These are phyloP conservation scores for Elachura formosa DNA, from an alignment of 2,113 vertebrate genomes.

Conservation along the genomic window DNA sequence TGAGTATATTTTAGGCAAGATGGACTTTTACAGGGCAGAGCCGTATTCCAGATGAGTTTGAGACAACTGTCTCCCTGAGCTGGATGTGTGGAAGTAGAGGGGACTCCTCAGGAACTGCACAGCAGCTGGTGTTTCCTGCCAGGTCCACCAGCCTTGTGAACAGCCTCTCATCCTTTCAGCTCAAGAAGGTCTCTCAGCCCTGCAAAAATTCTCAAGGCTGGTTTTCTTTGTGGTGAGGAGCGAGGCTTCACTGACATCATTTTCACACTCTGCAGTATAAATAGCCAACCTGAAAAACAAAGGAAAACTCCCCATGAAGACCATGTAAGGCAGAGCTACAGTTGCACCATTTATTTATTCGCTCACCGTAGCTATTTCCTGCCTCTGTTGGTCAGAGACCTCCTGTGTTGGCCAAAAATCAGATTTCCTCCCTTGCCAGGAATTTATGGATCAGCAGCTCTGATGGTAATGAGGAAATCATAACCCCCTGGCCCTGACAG, in stretches of 20 bases:
- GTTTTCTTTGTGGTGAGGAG: background rate
- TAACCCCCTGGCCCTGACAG: background rate
- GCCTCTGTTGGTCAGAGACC: constrained; percentile 49
- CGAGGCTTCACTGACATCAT: constrained; percentile 20
- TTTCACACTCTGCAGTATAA: background rate
- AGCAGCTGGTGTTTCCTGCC: background rate
- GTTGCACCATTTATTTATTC: constrained; percentile 47
- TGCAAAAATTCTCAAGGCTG: background rate
- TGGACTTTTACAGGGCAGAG: background rate
- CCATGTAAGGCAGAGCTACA: constrained; percentile 54
- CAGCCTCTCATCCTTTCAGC: background rate
- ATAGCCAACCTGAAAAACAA: constrained; percentile 56
- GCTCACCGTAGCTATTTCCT: constrained; percentile 42
- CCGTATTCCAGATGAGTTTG: background rate
- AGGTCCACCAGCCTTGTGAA: background rate
- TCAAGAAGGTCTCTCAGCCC: background rate
- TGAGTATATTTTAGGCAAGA: background rate
- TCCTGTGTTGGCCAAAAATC: constrained; percentile 44
- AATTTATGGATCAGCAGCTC: background rate
- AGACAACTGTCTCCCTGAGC: background rate
- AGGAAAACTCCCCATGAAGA: constrained; percentile 49
- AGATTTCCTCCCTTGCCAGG: background rate
- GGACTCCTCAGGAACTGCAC: background rate
- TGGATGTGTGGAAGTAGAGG: background rate
- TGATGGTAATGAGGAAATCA: background rate